Conservation (phyloP, 2,888 invertebrate genomes). For the Suillia variegata region DNA sequence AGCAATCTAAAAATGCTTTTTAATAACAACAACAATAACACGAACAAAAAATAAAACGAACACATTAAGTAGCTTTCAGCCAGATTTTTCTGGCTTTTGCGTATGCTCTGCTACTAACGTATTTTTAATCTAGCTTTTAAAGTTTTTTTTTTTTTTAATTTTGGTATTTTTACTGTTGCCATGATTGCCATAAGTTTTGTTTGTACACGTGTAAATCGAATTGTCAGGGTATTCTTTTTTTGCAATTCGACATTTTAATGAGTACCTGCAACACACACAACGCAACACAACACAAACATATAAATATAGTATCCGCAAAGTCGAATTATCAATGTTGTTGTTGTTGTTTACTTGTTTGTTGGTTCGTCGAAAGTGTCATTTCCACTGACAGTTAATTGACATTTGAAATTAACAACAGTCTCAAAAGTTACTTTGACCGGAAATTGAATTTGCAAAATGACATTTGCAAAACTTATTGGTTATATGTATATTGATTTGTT, state of each 20-base stretch:
- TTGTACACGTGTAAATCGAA: constrained; percentile 3
- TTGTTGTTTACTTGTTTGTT: no score
- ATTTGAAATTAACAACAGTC: no score
- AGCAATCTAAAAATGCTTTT: not conserved
- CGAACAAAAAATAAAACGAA: not conserved
- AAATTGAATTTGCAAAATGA: no score
- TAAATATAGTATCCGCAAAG: no score
- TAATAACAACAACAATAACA: not conserved
- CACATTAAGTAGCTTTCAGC: constrained; percentile 19
- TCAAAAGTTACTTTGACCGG: no score
- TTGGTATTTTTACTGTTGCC: constrained; percentile 1
- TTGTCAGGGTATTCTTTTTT: no score
- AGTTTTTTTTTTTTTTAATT: not conserved
- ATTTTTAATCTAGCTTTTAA: not conserved
- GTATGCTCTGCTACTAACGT: not conserved
- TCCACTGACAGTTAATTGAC: constrained; percentile 16
- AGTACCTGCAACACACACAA: not conserved
- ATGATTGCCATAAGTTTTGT: constrained; percentile 1
- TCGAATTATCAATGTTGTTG: no score
- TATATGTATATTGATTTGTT: no score
- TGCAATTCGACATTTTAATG: constrained; percentile 23
- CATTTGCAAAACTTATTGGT: no score
- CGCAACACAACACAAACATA: not conserved
- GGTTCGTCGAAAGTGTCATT: constrained; percentile 15
- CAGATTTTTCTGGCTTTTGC: constrained; percentile 24